Percentiles rank a stretch among this genome's conserved stretches.
Conservation (phyloP, 2,888 invertebrate species). For the Torymus auratus region DNA sequence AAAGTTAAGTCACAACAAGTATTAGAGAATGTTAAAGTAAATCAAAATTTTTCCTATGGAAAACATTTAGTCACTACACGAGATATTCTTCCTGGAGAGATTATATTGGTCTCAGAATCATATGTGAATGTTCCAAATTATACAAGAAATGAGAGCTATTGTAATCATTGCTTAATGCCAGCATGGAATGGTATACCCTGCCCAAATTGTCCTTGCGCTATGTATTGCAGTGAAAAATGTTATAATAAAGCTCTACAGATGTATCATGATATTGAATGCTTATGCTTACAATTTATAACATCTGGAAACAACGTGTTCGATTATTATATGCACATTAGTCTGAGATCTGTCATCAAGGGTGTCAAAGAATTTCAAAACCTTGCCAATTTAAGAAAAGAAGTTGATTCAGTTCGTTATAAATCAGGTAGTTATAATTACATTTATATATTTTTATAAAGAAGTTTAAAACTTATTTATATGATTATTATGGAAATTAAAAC, state of each 20-base stretch:
- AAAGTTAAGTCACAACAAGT: no score
- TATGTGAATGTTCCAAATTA: conserved; percentile 81
- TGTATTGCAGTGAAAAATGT: conserved; percentile 84
- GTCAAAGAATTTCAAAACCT: conserved; percentile 74
- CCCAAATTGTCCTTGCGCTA: conserved; percentile 80
- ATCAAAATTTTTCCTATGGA: conserved; percentile 78
- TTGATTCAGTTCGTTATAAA: conserved; percentile 63
- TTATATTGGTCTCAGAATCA: conserved; percentile 87
- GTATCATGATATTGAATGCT: conserved; percentile 89
- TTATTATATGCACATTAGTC: conserved; percentile 71
- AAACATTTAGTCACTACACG: conserved; percentile 84
- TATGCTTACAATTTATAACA: conserved; percentile 79
- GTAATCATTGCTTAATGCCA: conserved; percentile 83
- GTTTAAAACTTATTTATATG: not conserved
- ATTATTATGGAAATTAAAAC: not conserved
- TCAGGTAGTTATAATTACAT: conserved; percentile 58
- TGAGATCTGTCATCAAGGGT: conserved; percentile 80
- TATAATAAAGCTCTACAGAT: conserved; percentile 80
- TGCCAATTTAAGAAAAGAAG: conserved; percentile 6
- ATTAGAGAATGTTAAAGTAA: not conserved
- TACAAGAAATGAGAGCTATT: conserved; percentile 79
- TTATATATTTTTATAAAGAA: not conserved
- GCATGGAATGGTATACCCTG: conserved; percentile 82
- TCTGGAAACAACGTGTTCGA: conserved; percentile 80
- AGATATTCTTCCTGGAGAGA: conserved; percentile 85